phyloP scores from a whole-genome alignment of 2,113 vertebrate species.

The Alethe castanea region DNA sequence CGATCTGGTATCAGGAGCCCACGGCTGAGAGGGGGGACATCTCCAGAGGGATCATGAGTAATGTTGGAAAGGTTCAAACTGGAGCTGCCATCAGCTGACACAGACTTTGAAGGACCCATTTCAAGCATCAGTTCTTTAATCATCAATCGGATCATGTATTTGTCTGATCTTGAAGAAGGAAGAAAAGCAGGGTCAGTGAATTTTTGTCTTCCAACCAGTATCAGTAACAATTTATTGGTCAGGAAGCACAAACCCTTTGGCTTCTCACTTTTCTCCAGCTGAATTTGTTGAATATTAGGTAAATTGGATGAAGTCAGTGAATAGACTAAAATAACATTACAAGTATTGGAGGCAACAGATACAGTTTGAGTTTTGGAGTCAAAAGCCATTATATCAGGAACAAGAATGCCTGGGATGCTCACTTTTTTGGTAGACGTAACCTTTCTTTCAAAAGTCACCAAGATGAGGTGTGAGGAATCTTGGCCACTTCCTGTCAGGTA shows the following conservation, averaged over 20 bases:
- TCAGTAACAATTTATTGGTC: conserved; percentile 82
- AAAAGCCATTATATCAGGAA: conserved; percentile 91
- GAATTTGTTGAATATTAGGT: conserved; percentile 90
- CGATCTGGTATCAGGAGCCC: conserved; percentile 82
- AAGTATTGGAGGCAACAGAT: conserved; percentile 90
- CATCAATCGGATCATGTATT: conserved; percentile 81
- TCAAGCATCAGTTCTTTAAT: conserved; percentile 79
- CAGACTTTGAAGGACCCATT: conserved; percentile 31
- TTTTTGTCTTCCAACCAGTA: conserved; percentile 90
- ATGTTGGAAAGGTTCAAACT: conserved; percentile 36
- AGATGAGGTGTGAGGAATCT: conserved; percentile 90
- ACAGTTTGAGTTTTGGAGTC: conserved; percentile 79
- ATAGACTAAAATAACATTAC: conserved; percentile 86
- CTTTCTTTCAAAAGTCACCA: conserved; percentile 89
- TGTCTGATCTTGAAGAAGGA: conserved; percentile 88
- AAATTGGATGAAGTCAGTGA: conserved; percentile 80
- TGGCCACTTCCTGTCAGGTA: conserved; percentile 84
- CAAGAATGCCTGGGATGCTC: conserved; percentile 90
- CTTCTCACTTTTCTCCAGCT: conserved; percentile 84
- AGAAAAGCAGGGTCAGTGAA: conserved; percentile 85
- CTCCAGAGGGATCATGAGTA: conserved; percentile 65
- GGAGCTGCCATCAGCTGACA: neutral
- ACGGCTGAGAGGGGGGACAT: conserved; percentile 59
- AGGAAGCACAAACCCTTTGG: conserved; percentile 94
- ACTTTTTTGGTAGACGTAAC: conserved; percentile 86